Conservation (phyloP, 2,888 invertebrate genomes). For the Andrena bicolor region DNA sequence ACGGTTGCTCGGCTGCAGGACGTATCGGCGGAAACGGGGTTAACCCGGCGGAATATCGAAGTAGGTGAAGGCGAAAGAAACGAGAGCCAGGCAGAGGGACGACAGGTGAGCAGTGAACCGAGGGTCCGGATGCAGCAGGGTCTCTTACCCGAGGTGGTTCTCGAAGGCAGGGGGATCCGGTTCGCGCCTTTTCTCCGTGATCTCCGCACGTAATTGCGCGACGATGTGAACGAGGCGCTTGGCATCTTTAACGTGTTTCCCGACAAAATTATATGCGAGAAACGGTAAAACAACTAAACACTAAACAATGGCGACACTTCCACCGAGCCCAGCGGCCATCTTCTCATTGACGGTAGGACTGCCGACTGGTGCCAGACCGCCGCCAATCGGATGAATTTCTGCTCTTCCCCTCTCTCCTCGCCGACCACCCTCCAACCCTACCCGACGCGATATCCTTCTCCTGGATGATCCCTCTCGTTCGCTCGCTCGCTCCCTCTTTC, state of each 20-base stretch:
- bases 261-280: conserved; percentile 58
- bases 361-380: conserved; percentile 79
- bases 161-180: conserved; percentile 93
- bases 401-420: conserved; percentile 55
- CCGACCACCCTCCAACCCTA: conserved; percentile 50
- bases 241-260: conserved; percentile 90
- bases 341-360: conserved; percentile 88
- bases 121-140: conserved; percentile 60
- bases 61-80: conserved; percentile 60
- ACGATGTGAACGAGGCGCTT: conserved; percentile 97
- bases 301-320: conserved; percentile 94
- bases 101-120: conserved; percentile 74
- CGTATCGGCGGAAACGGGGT: conserved; percentile 21
- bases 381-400: conserved; percentile 74
- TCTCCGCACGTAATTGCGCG: conserved; percentile 96
- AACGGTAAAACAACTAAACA: conserved; percentile 81
- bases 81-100: conserved; percentile 39
- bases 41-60: conserved; percentile 45
- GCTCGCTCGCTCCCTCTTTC: not conserved
- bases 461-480: conserved; percentile 25
- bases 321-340: conserved; percentile 93
- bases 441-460: conserved; percentile 33
- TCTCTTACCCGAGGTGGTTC: conserved; percentile 91
- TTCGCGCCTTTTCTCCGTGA: conserved; percentile 96
- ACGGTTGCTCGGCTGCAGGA: not conserved